Evolutionary conservation across 2,888 invertebrate species (phyloP).

Genomic region (Mimas tiliae): DNA sequence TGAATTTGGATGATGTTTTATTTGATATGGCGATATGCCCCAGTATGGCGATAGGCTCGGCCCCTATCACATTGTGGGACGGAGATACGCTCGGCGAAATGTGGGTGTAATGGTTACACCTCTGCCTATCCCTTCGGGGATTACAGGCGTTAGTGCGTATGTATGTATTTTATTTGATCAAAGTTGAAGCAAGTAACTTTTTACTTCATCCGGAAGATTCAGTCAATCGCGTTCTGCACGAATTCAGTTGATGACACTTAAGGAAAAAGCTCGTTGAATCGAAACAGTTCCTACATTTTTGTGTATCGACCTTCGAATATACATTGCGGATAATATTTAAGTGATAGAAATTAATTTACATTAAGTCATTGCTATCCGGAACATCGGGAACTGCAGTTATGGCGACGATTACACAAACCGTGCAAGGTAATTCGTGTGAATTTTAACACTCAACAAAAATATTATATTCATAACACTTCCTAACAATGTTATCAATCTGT

Average conservation of each 20-base stretch:
- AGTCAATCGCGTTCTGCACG: slow-evolving; percentile 58
- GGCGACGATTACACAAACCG: slow-evolving; percentile 62
- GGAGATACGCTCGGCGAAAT: too few species aligned
- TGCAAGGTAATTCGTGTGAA: slow-evolving; percentile 49
- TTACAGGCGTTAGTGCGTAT: too few species aligned
- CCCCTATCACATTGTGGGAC: too few species aligned
- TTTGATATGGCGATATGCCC: too few species aligned
- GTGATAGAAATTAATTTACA: slow-evolving; percentile 62
- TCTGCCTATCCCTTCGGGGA: too few species aligned
- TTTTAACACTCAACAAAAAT: neutral
- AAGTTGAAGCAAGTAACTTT: slow-evolving; percentile 24
- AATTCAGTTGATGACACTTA: slow-evolving; percentile 41
- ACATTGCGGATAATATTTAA: slow-evolving; percentile 64
- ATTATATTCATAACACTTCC: too few species aligned
- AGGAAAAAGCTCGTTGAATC: slow-evolving; percentile 41
- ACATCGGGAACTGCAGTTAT: slow-evolving; percentile 50
- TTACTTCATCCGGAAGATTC: slow-evolving; percentile 40
- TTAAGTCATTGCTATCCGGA: slow-evolving; percentile 57
- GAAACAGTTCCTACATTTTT: slow-evolving; percentile 54
- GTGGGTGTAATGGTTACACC: too few species aligned
- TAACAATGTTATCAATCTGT: too few species aligned
- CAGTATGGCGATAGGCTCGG: too few species aligned
- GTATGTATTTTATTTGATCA: neutral
- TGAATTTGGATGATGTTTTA: neutral
- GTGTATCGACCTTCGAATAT: slow-evolving; percentile 47